Conservation (phyloP, 1,140 invertebrate genomes). For the Dendroctonus ponderosae region DNA sequence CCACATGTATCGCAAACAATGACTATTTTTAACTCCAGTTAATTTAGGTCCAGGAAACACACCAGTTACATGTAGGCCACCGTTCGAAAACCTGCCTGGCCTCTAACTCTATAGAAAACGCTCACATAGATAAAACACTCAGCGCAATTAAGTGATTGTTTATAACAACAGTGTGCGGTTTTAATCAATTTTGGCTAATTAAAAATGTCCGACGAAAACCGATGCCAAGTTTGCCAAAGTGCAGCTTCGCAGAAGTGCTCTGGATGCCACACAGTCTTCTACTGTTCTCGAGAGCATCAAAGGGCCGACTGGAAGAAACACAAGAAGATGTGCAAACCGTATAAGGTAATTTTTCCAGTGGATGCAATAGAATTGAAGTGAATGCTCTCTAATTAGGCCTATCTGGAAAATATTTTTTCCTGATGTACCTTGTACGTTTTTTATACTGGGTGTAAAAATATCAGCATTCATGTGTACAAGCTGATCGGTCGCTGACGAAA, state of each 20-base stretch:
- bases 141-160: not conserved
- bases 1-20: too few relatives aligned
- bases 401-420: not conserved
- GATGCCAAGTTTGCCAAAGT: conserved; percentile 41
- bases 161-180: conserved; percentile 8
- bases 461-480: not conserved
- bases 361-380: too few relatives aligned
- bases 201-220: conserved; percentile 28
- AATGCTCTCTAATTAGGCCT: too few relatives aligned
- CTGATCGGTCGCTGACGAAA: too few relatives aligned
- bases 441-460: not conserved
- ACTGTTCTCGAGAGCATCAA: conserved; percentile 61
- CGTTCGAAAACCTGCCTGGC: not conserved
- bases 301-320: conserved; percentile 58
- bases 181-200: not conserved
- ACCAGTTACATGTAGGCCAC: conserved; percentile 12
- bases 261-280: conserved; percentile 55
- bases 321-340: conserved; percentile 60
- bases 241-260: conserved; percentile 42
- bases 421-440: not conserved
- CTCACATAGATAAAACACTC: not conserved
- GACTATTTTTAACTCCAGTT: conserved; percentile 16
- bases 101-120: conserved; percentile 4
- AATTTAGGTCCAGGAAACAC: conserved; percentile 23
- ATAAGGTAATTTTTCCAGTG: conserved; percentile 39